Conservation (phyloP, 2,113 vertebrate genomes). For the Bufo gargarizans region DNA sequence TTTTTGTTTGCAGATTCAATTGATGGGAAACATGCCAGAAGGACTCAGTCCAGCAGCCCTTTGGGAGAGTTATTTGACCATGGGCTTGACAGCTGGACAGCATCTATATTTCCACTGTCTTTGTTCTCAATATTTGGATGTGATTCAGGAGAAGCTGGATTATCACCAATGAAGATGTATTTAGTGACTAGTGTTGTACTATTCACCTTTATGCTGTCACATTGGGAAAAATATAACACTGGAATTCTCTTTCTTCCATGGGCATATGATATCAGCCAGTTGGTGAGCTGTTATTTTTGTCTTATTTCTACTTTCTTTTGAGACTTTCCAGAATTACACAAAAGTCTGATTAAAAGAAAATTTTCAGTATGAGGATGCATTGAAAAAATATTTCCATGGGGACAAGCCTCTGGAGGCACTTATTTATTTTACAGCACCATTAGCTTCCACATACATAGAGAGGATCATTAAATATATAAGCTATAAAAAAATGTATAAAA, state of each 20-base stretch:
- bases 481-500: too few species aligned
- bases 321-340: background rate
- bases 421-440: background rate
- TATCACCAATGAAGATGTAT: conserved; percentile 71
- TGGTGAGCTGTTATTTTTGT: conserved; percentile 65
- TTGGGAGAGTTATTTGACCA: conserved; percentile 74
- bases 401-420: background rate
- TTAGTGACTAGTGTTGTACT: conserved; percentile 68
- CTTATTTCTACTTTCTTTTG: background rate
- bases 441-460: background rate
- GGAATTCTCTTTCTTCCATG: conserved; percentile 73
- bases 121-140: conserved; percentile 71
- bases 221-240: conserved; percentile 75
- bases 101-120: conserved; percentile 70
- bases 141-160: conserved; percentile 61
- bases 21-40: conserved; percentile 73
- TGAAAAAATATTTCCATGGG: too few species aligned
- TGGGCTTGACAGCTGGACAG: conserved; percentile 74
- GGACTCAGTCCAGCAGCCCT: conserved; percentile 70
- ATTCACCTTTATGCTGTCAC: conserved; percentile 72
- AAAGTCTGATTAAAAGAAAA: background rate
- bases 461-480: background rate
- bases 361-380: too few species aligned
- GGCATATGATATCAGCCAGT: conserved; percentile 72
- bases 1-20: conserved; percentile 64